Percentiles rank a stretch among this genome's conserved stretches.
These are phyloP conservation scores for Seira musarum DNA, from an alignment of 2,888 invertebrate species.

Conservation along the genomic window DNA sequence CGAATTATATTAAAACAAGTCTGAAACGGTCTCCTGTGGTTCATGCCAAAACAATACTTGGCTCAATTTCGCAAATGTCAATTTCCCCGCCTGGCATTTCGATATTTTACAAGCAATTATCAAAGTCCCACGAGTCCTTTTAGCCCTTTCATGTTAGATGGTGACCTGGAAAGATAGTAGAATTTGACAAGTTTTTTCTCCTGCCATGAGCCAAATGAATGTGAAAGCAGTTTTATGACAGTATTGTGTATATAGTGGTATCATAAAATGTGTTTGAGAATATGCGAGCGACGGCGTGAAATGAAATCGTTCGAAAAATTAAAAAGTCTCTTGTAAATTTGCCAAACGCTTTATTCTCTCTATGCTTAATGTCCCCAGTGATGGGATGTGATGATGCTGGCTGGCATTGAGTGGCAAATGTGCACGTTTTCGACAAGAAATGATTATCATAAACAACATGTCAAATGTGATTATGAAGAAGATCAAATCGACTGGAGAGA, in stretches of 20 bases:
- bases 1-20: too few species aligned
- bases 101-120: conserved; percentile 10
- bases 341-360: background rate
- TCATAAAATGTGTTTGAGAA: too few species aligned
- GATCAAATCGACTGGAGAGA: background rate
- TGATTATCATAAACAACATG: conserved; percentile 43
- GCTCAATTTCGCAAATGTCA: background rate
- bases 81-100: background rate
- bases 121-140: conserved; percentile 7
- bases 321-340: conserved; percentile 10
- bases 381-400: too few species aligned
- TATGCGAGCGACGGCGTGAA: background rate
- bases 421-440: conserved; percentile 20
- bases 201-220: too few species aligned
- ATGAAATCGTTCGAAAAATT: conserved; percentile 12
- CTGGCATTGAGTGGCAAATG: too few species aligned
- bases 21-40: background rate
- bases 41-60: conserved; percentile 12
- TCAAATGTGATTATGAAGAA: conserved; percentile 37
- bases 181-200: too few species aligned
- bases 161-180: background rate
- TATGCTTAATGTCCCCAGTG: too few species aligned
- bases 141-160: background rate
- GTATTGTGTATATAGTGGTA: too few species aligned
- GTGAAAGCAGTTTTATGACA: too few species aligned